phyloP scores from a whole-genome alignment of 2,113 vertebrate species.

The Thamnophis sirtalis region DNA sequence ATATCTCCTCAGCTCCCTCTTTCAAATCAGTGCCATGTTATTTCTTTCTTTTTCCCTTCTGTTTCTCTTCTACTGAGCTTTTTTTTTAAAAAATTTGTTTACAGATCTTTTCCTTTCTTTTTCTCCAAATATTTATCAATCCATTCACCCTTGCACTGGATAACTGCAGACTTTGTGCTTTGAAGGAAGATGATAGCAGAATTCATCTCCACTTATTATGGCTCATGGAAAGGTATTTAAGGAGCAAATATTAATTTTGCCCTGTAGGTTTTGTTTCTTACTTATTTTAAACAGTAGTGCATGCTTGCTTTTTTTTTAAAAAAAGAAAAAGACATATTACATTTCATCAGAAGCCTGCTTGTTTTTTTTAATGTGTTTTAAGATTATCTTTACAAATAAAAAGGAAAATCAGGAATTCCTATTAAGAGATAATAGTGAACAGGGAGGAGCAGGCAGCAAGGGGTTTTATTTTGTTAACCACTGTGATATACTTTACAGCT shows the following conservation, averaged over 20 bases:
- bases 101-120: neutral
- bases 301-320: neutral
- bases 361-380: neutral
- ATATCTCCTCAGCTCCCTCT: neutral
- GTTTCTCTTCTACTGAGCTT: neutral
- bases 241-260: neutral
- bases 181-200: neutral
- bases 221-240: neutral
- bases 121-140: neutral
- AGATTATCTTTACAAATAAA: neutral
- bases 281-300: neutral
- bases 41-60: neutral
- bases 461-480: constrained; percentile 39
- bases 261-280: neutral
- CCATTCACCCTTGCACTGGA: neutral
- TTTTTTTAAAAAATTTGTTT: neutral
- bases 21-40: neutral
- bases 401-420: neutral
- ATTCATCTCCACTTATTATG: neutral
- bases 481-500: constrained; percentile 18
- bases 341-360: neutral
- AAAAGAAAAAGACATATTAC: neutral
- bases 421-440: neutral
- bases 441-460: constrained; percentile 14
- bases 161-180: neutral